Base-by-base conservation (phyloP, 1,140 invertebrate genomes). In the Cherax quadricarinatus region DNA sequence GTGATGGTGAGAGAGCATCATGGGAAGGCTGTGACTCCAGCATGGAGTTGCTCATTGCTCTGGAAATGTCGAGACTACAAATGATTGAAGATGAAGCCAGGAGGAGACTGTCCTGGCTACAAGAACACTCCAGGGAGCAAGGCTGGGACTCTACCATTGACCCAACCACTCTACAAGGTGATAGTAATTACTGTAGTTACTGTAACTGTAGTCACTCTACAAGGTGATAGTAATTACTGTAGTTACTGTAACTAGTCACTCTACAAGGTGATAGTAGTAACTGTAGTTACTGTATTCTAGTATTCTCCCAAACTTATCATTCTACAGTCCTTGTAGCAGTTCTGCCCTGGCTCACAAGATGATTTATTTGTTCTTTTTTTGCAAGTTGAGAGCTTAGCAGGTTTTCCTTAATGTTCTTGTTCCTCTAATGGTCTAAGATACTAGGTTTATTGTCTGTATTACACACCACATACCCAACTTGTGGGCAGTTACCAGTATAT, bases 41-140 rank as follows among this genome's bases (percentile, higher is more conserved):
- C 91, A 96, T 97, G 95, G 97, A 97, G 94, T 94, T 97, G 5
- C 95, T 97, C 80, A 96, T 97, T 94, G 97, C 97, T 16, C 94
- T 97, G 86, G 97, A 97, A 95, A 97, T 97, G 96, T 97, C 96
- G 3, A 94, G 96, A 30, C 95, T 97, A n/a, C 96, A 97, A 95
- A 96, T 96, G 95, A 96, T 96, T 62, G 96, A 96, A 95, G 96
- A 96, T 84, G 93, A 75, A 84, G 93, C 90, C 75, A 79, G 93
- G 21, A 51, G 89, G 78, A 75, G 89, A 70, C 78, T 86, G 48
- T 91, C 89, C 1, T 70, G 70, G 83, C 60, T 91, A 53, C 89
- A 91, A 75, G 89, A 91, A 60, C 89, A 91, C 41, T 91, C 89
- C 4, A 78, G 89, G 41, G 89, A 91, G 49, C 89, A 91, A 53